Conservation (phyloP, 2,888 invertebrate genomes). For the Deroplatys truncata region DNA sequence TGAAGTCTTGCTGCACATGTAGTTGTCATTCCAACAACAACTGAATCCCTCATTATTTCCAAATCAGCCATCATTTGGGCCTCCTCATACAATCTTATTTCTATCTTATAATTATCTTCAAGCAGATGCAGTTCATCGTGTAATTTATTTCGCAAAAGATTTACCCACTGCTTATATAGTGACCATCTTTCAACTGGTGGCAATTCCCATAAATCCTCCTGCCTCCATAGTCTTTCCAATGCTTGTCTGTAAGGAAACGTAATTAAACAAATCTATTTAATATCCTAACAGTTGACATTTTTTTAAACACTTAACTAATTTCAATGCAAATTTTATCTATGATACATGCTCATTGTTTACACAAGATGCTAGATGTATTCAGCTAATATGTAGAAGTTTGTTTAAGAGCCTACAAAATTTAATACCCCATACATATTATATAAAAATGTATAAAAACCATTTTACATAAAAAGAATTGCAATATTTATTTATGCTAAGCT, state of each 20-base stretch:
- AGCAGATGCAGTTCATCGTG: constrained; percentile 7
- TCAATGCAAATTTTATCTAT: too few relatives aligned
- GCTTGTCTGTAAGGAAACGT: background rate
- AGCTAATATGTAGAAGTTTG: too few relatives aligned
- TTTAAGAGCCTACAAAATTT: too few relatives aligned
- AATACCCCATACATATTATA: too few relatives aligned
- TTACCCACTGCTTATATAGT: constrained; percentile 29
- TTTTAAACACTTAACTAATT: too few relatives aligned
- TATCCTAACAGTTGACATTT: too few relatives aligned
- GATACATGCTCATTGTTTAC: too few relatives aligned
- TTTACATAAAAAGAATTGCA: too few relatives aligned
- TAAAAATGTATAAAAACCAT: too few relatives aligned
- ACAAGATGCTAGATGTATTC: too few relatives aligned
- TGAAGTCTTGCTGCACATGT: constrained; percentile 68
- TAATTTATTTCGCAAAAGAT: background rate
- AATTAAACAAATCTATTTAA: too few relatives aligned
- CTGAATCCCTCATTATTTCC: constrained; percentile 50
- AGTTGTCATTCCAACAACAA: constrained; percentile 72
- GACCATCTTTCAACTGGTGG: constrained; percentile 19
- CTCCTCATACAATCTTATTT: constrained; percentile 48
- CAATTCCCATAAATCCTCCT: constrained; percentile 20
- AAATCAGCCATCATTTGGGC: constrained; percentile 55
- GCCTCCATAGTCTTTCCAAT: background rate
- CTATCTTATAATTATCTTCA: constrained; percentile 34
- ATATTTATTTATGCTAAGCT: too few relatives aligned